Conservation (phyloP, 2,113 vertebrate species). For the human region DNA sequence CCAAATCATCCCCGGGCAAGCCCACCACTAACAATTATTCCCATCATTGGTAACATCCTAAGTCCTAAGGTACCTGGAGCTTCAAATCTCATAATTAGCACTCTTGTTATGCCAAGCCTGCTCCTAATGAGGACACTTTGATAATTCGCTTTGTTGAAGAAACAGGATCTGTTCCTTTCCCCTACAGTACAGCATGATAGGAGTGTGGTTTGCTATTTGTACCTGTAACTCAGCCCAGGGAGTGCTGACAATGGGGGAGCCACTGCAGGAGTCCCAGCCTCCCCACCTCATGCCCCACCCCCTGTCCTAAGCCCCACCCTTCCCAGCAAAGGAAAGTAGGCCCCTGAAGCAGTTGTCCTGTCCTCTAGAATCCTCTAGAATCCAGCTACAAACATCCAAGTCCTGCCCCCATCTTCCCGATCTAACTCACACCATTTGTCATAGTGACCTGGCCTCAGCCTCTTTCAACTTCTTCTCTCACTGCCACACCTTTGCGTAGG, state of each 20-base stretch:
- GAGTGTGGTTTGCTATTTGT: neutral
- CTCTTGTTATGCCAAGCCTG: neutral
- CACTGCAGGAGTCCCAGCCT: neutral
- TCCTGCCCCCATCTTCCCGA: neutral
- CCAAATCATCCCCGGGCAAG: neutral
- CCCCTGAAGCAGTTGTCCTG: neutral
- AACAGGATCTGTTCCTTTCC: neutral
- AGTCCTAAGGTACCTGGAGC: neutral
- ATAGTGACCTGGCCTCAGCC: neutral
- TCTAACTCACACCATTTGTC: neutral
- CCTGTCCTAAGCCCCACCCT: neutral
- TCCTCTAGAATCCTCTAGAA: neutral
- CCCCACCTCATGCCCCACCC: neutral
- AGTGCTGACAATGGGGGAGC: neutral
- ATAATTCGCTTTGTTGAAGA: conserved; percentile 47
- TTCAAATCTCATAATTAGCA: conserved; percentile 36
- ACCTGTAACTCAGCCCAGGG: neutral
- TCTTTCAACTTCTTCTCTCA: neutral
- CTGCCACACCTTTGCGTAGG: neutral
- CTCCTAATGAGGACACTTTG: conserved; percentile 39
- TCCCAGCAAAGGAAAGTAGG: neutral
- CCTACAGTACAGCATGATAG: neutral
- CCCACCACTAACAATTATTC: neutral
- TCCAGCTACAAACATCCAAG: neutral
- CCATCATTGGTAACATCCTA: conserved; percentile 25